A percentile compares a stretch with the other conserved stretches of the same genome.
phyloP scores from a whole-genome alignment of 2,113 vertebrate species.

The Channa maculata region DNA sequence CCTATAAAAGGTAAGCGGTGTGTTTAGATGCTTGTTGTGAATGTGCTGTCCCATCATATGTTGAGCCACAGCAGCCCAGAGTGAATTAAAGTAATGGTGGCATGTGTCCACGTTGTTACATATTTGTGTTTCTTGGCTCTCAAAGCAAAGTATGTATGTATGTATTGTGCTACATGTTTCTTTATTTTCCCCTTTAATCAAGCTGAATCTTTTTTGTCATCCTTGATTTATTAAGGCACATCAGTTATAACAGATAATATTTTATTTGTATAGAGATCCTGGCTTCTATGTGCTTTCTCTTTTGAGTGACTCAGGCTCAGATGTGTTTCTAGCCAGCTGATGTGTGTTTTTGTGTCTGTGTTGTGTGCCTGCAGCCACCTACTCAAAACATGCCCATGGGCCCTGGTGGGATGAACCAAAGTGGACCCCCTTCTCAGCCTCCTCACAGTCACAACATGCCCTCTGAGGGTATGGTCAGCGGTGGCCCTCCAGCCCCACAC shows the following conservation, averaged over 20 bases:
- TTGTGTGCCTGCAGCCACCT: conserved; percentile 88
- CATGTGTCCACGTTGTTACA: too few species aligned
- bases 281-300: conserved; percentile 8
- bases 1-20: too few species aligned
- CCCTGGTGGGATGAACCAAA: conserved; percentile 95
- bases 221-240: not conserved
- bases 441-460: conserved; percentile 96
- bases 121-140: too few species aligned
- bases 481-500: conserved; percentile 94
- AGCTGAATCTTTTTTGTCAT: not conserved
- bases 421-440: conserved; percentile 91
- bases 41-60: too few species aligned
- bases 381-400: conserved; percentile 98
- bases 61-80: too few species aligned
- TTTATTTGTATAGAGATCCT: not conserved
- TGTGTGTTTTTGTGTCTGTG: conserved; percentile 57
- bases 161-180: too few species aligned
- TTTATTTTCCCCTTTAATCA: not conserved
- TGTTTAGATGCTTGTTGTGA: too few species aligned
- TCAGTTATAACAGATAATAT: not conserved
- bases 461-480: conserved; percentile 95
- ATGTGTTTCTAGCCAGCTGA: conserved; percentile 38
- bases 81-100: not conserved
- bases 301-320: conserved; percentile 6
- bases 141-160: too few species aligned